phyloP scores from a whole-genome alignment of 2,888 invertebrate species.

The Pristionchus maxplancki region DNA sequence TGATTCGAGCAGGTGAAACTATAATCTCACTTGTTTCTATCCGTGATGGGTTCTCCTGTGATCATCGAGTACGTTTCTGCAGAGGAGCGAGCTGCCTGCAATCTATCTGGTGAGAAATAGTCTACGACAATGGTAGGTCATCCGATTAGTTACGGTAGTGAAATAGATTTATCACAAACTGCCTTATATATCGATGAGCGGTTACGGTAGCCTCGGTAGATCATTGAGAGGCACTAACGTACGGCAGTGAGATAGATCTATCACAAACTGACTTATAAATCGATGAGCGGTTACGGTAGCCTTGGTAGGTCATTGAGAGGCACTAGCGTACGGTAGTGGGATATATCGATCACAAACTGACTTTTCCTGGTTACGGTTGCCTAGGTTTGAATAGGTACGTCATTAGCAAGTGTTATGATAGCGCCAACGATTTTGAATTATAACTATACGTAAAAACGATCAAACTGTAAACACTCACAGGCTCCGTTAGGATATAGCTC shows the following conservation, averaged over 20 bases:
- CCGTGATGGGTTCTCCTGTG: neutral
- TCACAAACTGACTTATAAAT: neutral
- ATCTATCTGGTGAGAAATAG: neutral
- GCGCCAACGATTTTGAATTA: neutral
- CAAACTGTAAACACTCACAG: neutral
- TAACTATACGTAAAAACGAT: too few relatives aligned
- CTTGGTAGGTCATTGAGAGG: neutral
- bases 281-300: neutral
- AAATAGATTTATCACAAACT: too few relatives aligned
- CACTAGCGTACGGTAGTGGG: neutral
- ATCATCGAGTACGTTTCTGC: neutral
- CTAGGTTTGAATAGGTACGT: neutral
- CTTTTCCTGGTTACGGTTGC: too few relatives aligned
- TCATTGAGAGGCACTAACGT: neutral
- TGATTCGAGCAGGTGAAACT: neutral
- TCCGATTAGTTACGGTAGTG: neutral
- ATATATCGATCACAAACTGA: neutral
- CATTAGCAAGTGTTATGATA: neutral
- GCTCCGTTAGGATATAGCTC: neutral
- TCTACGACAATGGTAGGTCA: neutral
- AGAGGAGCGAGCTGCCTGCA: neutral
- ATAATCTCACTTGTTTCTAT: neutral
- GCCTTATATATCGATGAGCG: neutral
- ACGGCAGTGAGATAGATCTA: neutral
- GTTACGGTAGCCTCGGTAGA: neutral